Base-by-base conservation (phyloP, 2,888 invertebrate genomes). In the Polydrusus tereticollis region DNA sequence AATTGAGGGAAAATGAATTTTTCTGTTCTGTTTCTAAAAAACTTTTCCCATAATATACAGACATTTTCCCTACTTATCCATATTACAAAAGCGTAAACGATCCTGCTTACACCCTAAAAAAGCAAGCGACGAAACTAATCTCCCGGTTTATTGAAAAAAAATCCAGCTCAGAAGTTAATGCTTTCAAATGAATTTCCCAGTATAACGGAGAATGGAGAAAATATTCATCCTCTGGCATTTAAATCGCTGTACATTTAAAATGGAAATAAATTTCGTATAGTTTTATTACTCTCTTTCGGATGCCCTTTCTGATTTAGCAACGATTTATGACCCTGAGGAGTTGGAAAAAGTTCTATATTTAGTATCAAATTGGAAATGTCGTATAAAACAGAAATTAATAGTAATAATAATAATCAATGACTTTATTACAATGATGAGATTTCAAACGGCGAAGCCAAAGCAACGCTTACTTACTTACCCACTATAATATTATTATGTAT, bases 201-300 rank as follows among this genome's bases (percentile, higher is more conserved):
- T 18, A 23, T 26, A 3, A 38, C 16, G 52, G 29, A 50, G 26
- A 63, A 47, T 38, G 64, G 52, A 50, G 64, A 45, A 64, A 64
- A 64, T 64, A 64, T 64, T 64, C 52, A 64, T 64, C 38, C 52
- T n/a, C 52, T 12, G 64, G 52, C 64, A 64, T 50, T 60, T 50
- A 68, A 57, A 66, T 57, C 66, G 45, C 20, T 45, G 60, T 20
- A 29, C 68, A 62, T 69, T 62, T 62, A 62, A 69, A 60, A 69
- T 69, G 68, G 62, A 62, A 60, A 69, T 69, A 60, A 69, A 67
- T 60, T 69, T 43, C 41, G 41, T 38, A 50, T 52, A 33, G 68
- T 69, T 69, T 69, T 68, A 68, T 68, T 69, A 18, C 23, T 69
- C 50, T 50, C 50, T 52, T 59, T 21, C 21, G 12, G 41, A 43